Percentiles rank a stretch among this genome's conserved stretches.
Conservation (phyloP, 1,140 invertebrate genomes). For the Watersipora subatra region DNA sequence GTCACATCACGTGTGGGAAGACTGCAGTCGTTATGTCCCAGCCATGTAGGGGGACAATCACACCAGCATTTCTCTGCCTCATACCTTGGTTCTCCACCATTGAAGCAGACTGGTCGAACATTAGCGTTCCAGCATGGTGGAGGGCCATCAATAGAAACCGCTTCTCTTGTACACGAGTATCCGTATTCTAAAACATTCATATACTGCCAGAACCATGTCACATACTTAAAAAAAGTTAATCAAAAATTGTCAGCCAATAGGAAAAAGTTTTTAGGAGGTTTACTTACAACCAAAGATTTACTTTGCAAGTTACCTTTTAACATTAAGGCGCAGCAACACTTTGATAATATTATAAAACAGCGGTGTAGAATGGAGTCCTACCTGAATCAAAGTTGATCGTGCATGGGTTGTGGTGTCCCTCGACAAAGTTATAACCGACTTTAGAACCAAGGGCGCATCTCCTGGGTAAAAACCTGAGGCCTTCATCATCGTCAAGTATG, state of each 20-base stretch:
- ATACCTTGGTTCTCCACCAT: not conserved
- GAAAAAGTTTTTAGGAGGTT: no score
- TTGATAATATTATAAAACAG: no score
- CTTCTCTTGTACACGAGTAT: not conserved
- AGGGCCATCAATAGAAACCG: not conserved
- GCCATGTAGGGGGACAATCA: not conserved
- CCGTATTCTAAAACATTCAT: no score
- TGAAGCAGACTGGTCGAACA: not conserved
- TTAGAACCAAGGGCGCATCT: not conserved
- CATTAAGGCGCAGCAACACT: no score
- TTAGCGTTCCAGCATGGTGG: not conserved
- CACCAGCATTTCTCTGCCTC: not conserved
- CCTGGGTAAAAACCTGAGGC: not conserved
- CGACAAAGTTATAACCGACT: not conserved
- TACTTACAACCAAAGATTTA: no score
- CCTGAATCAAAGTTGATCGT: not conserved
- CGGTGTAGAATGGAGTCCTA: no score
- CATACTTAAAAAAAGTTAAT: no score
- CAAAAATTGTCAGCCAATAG: no score
- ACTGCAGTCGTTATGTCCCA: not conserved
- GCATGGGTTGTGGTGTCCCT: not conserved
- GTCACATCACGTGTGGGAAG: not conserved
- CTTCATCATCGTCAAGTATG: not conserved
- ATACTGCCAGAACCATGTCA: no score
- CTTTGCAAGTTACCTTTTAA: no score